Evolutionary conservation across 2,797 vertebrate genomes (phyloP).

Genomic region (Myripristis jacobus): DNA sequence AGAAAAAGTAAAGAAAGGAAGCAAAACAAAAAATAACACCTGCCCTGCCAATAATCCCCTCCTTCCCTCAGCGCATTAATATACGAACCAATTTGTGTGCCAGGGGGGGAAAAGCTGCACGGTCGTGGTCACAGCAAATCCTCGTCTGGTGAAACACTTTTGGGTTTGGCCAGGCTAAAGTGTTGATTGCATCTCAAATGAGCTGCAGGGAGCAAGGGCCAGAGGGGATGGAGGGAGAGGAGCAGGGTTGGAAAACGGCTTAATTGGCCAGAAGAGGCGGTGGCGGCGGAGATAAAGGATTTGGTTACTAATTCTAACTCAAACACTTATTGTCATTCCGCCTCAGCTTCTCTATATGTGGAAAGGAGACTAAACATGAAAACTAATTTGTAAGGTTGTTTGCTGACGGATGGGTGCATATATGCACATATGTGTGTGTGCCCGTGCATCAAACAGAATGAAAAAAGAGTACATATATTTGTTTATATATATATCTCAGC

Average conservation of each 20-base stretch:
- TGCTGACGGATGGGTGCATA: too few species aligned
- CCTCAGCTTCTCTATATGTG: constrained; percentile 39
- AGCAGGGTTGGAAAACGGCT: constrained; percentile 23
- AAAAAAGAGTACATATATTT: too few species aligned
- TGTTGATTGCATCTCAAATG: constrained; percentile 58
- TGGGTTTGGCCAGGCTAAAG: constrained; percentile 64
- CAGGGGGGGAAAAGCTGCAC: not conserved
- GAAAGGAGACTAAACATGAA: constrained; percentile 41
- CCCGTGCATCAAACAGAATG: constrained; percentile 29
- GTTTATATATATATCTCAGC: too few species aligned
- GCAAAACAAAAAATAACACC: constrained; percentile 19
- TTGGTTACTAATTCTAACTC: constrained; percentile 55
- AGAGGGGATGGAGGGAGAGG: constrained; percentile 35
- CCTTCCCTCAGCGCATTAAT: constrained; percentile 31
- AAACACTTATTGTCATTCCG: constrained; percentile 48
- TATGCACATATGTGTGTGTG: too few species aligned
- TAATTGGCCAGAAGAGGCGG: constrained; percentile 62
- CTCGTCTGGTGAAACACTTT: constrained; percentile 61
- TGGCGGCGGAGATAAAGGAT: constrained; percentile 35
- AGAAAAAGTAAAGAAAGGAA: not conserved
- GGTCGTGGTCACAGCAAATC: constrained; percentile 58
- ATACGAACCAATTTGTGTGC: constrained; percentile 31
- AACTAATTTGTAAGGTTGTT: not conserved
- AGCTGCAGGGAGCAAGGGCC: constrained; percentile 49
- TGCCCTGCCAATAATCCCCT: constrained; percentile 29